A percentile compares a stretch with the other conserved stretches of the same genome.
Evolutionary conservation across 2,113 vertebrate genomes (phyloP).

Genomic region (Pipa parva): DNA sequence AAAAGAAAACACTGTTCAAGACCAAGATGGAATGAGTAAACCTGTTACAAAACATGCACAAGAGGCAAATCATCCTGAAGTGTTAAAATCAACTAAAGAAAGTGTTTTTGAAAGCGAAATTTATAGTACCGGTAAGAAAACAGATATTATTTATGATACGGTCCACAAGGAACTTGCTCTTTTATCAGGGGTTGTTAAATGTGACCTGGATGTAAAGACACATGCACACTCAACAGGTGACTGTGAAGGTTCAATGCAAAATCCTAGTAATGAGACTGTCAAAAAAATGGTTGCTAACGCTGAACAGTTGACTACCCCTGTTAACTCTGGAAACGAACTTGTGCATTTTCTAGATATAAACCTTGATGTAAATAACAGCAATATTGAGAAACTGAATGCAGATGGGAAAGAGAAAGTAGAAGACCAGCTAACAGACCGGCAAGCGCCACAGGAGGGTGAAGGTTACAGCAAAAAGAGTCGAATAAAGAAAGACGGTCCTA

Average conservation of each 20-base stretch:
- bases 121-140: constrained; percentile 48
- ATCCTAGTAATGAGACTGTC: constrained; percentile 36
- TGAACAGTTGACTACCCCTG: constrained; percentile 40
- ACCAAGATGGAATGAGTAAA: not conserved
- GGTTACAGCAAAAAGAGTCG: constrained; percentile 38
- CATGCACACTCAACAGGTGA: constrained; percentile 18
- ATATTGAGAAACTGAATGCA: constrained; percentile 44
- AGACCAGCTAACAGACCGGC: constrained; percentile 44
- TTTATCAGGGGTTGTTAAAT: constrained; percentile 32
- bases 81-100: not conserved
- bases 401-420: constrained; percentile 42
- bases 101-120: constrained; percentile 21
- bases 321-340: not conserved
- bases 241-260: constrained; percentile 45
- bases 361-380: constrained; percentile 50
- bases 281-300: constrained; percentile 45
- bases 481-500: constrained; percentile 53
- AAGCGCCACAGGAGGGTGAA: constrained; percentile 46
- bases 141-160: constrained; percentile 32
- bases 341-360: constrained; percentile 35
- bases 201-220: constrained; percentile 17
- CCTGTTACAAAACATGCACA: not conserved
- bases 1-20: not conserved
- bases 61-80: not conserved
- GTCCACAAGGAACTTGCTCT: constrained; percentile 34